Evolutionary conservation across 2,797 vertebrate genomes (phyloP), one percentile per base, ranked within the genome.

Genomic region (Poecilia picta): DNA sequence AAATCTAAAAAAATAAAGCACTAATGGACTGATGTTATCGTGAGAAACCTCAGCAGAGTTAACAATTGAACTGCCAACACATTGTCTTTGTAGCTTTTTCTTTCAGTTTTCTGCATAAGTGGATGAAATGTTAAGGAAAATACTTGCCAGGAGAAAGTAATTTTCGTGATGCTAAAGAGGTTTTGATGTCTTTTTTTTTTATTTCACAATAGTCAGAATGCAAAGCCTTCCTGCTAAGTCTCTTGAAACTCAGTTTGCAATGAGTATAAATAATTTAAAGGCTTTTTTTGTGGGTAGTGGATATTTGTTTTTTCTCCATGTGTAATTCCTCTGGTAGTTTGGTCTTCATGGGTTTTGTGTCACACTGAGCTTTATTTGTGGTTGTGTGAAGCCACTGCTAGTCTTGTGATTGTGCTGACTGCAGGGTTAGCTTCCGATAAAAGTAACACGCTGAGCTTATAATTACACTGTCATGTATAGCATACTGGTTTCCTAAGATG

Each of bases 381-480:
- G 31, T 33, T 41, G 57, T 73, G 4, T 28, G 20, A 33, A 70
- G 25, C 72, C 2, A 0, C 51, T 41, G 4, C 23, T 59, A 1
- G 66, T 83, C 64, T 51, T 53, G 72, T 75, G 75, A 74, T 74
- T 80, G 59, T 45, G 36, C 79, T 53, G 11, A 59, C 1, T 1
- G 23, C 15, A 2, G 41, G 31, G 57, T 74, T 73, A 72, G 72
- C 81, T 80, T 51, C 51, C 79, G 77, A 79, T 73, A 78, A 68
- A 83, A 77, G 77, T 86, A 78, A 73, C 71, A 85, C 33, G 72
- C 68, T 74, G 73, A 77, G 64, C 76, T 73, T 51, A 11, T 79
- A 85, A 88, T 85, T 75, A 78, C 36, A 59, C n/a, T 74, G 83
- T 82, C 85, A 74, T 64, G 83, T 62, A 73, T 43, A 77, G 46